Conservation (phyloP, 2,888 invertebrate species). For the Drosophila kanekoi region DNA sequence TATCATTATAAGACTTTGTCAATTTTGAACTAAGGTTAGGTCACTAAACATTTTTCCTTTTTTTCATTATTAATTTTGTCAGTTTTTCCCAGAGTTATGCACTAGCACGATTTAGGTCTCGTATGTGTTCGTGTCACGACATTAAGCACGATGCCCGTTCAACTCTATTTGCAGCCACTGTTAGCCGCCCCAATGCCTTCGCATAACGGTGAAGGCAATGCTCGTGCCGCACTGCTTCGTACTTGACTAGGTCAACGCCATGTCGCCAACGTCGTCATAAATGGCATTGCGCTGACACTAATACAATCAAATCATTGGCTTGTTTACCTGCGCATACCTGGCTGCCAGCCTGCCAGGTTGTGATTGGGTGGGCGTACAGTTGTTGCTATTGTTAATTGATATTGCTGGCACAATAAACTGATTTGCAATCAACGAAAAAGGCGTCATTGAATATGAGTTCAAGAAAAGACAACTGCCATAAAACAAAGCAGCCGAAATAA, state of each 20-base stretch:
- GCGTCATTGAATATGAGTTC: slow-evolving; percentile 62
- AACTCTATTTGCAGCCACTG: slow-evolving; percentile 33
- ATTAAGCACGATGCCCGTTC: not conserved
- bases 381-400: slow-evolving; percentile 69
- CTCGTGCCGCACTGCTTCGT: slow-evolving; percentile 29
- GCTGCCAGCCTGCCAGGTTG: slow-evolving; percentile 15
- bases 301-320: slow-evolving; percentile 62
- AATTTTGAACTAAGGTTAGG: no score
- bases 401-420: slow-evolving; percentile 54
- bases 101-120: no score
- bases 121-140: not conserved
- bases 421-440: slow-evolving; percentile 44
- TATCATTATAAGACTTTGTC: no score
- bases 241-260: slow-evolving; percentile 70
- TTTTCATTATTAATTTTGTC: no score
- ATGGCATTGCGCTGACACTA: slow-evolving; percentile 57
- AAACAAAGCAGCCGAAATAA: slow-evolving; percentile 26
- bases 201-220: slow-evolving; percentile 44
- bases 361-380: slow-evolving; percentile 48
- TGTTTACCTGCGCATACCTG: slow-evolving; percentile 58
- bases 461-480: slow-evolving; percentile 41
- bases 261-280: slow-evolving; percentile 40
- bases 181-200: slow-evolving; percentile 26
- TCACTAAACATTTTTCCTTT: no score
- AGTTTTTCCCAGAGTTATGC: no score